phyloP scores from a whole-genome alignment of 2,888 invertebrate species.

The Thyatira batis region DNA sequence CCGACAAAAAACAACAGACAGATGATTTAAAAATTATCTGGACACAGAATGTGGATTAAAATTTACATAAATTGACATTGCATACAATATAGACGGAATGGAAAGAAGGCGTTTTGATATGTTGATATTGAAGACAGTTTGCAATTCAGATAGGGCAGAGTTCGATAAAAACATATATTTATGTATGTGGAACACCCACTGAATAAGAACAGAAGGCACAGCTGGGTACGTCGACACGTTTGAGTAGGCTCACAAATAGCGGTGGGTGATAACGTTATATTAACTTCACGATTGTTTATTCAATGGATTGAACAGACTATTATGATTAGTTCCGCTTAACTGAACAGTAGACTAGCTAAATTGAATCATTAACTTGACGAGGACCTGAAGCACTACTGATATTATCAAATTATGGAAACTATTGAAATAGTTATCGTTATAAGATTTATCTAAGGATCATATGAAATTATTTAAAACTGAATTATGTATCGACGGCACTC shows the following conservation, averaged over 20 bases:
- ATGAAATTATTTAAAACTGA: background rate
- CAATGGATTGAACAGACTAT: conserved; percentile 26
- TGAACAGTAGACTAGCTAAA: conserved; percentile 6
- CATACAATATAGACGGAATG: conserved; percentile 19
- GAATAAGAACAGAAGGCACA: conserved; percentile 40
- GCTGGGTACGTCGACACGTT: conserved; percentile 45
- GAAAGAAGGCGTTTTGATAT: conserved; percentile 27
- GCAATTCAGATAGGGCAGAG: conserved; percentile 52
- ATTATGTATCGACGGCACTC: background rate
- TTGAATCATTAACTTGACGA: conserved; percentile 1
- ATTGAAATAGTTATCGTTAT: background rate
- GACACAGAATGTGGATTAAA: conserved; percentile 31
- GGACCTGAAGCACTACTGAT: background rate
- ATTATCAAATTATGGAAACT: background rate
- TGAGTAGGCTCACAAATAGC: conserved; percentile 52
- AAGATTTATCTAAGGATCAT: background rate
- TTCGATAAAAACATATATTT: conserved; percentile 40
- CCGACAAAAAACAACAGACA: conserved; percentile 53
- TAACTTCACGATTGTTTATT: conserved; percentile 40
- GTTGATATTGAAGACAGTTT: conserved; percentile 36
- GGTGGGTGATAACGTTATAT: conserved; percentile 49
- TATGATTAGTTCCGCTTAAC: conserved; percentile 28
- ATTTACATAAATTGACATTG: conserved; percentile 31
- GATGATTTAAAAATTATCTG: conserved; percentile 27
- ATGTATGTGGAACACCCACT: conserved; percentile 50